A percentile compares a stretch with the other conserved stretches of the same genome.
Evolutionary conservation across 2,797 vertebrate genomes (phyloP).

Genomic region (Hypotaenidia okinawae): DNA sequence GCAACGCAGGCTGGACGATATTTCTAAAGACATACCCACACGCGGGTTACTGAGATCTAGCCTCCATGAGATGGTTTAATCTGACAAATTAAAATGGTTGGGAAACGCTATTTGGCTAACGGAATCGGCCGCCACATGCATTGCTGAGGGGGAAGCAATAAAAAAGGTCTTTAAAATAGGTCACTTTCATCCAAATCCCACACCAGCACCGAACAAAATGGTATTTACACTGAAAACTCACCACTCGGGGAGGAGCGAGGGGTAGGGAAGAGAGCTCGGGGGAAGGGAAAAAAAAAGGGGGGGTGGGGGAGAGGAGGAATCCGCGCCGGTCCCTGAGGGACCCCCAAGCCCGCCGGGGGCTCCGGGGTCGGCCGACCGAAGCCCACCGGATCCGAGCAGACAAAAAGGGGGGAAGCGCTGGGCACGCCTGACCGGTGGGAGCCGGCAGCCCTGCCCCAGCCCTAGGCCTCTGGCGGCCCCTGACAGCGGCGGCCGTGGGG

Average conservation of each 20-base stretch:
- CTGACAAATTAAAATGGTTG: constrained; percentile 62
- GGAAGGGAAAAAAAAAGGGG: neutral
- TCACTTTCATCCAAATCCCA: constrained; percentile 62
- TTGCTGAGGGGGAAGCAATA: constrained; percentile 19
- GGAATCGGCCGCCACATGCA: constrained; percentile 47
- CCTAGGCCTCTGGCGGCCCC: constrained; percentile 42
- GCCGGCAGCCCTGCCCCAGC: constrained; percentile 15
- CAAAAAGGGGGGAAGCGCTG: constrained; percentile 23
- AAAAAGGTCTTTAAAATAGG: constrained; percentile 61
- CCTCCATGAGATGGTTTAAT: constrained; percentile 44
- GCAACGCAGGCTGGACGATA: neutral
- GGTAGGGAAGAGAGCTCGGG: neutral
- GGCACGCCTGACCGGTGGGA: constrained; percentile 29
- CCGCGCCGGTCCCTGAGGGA: neutral
- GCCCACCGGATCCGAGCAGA: neutral
- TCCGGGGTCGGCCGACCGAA: neutral
- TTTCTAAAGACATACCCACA: constrained; percentile 17
- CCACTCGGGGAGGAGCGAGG: constrained; percentile 34
- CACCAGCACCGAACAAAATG: constrained; percentile 45
- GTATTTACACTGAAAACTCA: constrained; percentile 65
- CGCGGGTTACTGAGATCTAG: constrained; percentile 15
- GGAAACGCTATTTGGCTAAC: constrained; percentile 64
- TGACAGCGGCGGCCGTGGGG: constrained; percentile 28
- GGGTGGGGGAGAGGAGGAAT: neutral
- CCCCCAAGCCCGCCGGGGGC: neutral